Conservation (phyloP, 2,888 invertebrate species). For the Lasiommata megera region DNA sequence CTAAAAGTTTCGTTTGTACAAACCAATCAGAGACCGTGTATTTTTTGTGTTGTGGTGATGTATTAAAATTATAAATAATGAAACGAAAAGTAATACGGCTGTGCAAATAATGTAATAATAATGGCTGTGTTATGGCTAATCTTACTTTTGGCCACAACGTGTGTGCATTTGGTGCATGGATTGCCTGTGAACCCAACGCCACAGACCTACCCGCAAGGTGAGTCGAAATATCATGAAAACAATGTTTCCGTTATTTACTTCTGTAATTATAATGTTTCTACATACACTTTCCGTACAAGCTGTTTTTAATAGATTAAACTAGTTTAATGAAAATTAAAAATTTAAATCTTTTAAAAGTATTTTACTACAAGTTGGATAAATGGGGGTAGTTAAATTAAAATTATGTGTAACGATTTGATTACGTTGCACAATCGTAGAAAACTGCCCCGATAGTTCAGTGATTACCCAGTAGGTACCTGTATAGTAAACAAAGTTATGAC, state of each 20-base stretch:
- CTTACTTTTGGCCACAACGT: constrained; percentile 72
- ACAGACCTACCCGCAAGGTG: constrained; percentile 75
- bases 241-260: constrained; percentile 33
- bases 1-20: constrained; percentile 52
- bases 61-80: constrained; percentile 74
- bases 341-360: too few species aligned
- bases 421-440: too few species aligned
- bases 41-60: constrained; percentile 77
- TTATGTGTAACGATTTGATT: too few species aligned
- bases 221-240: constrained; percentile 50
- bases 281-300: background rate
- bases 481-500: too few species aligned
- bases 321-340: too few species aligned
- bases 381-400: too few species aligned
- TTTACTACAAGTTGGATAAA: too few species aligned
- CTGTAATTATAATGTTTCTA: background rate
- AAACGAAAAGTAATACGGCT: constrained; percentile 71
- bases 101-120: constrained; percentile 76
- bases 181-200: constrained; percentile 71
- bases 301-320: too few species aligned
- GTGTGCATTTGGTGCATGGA: constrained; percentile 66
- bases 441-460: too few species aligned
- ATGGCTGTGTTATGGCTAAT: constrained; percentile 74
- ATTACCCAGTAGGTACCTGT: too few species aligned
- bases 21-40: constrained; percentile 76